Evolutionary conservation across 2,888 invertebrate species (phyloP), one percentile per base, ranked within the genome.

Genomic region (Drosophila phalerata): DNA sequence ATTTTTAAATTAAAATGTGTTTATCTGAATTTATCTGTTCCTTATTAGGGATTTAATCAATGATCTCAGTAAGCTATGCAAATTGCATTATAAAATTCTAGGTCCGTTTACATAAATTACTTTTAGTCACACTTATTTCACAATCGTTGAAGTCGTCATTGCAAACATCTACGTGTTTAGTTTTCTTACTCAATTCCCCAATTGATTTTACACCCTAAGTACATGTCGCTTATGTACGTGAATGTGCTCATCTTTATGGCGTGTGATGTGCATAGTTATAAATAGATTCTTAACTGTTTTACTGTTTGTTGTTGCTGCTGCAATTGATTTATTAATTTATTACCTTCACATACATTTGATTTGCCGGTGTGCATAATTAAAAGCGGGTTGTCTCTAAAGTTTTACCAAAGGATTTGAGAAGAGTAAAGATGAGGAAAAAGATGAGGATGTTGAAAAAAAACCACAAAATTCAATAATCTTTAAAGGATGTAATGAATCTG

Each of bases 71-170:
- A 22, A 30, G 8, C 56, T 34, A 40, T 45, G 42, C 2, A 8
- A 51, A 42, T 37, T 52, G 42, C 42, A 8, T 34, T 32, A 13
- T 8, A 5, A 15, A 56, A 19, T n/a, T 30, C 37, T 8, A 81
- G 76, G 70, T 84, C 84, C 87, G 84, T 73, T 72, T 85, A 60
- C 73, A 79, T 76, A 65, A 58, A 55, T 70, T 51, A 55, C 37
- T n/a, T 51, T 47, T 45, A 60, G 47, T 68, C 70, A 53, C 43
- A 64, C 22, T 43, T 66, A 73, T 69, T 84, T 80, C 69, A 69
- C 78, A 80, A 78, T 61, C 63, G 32, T n/a, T 34, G 49, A 73
- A 69, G 70, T 71, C 69, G 74, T 74, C 76, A 60, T 61, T 74
- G 49, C 15, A 34, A 43, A 37, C 51, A 30, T 48, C 52, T 74